Base-by-base conservation (phyloP, 2,113 vertebrate species). In the Columba janthina region DNA sequence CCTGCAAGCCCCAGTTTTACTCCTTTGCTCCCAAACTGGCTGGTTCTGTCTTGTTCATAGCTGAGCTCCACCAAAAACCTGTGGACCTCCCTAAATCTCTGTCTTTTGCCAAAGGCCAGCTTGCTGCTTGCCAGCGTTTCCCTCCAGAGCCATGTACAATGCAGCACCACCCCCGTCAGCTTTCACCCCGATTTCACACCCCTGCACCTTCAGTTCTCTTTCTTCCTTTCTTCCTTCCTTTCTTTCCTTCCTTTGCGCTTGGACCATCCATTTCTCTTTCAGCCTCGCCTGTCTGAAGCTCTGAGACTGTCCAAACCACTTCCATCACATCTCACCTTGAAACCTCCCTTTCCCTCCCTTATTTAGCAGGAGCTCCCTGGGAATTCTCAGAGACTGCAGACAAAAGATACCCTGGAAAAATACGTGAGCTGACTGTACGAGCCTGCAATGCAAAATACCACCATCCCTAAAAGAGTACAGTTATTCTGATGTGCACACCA, bases 341-440 rank as follows among this genome's bases (percentile, higher is more conserved):
- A 94, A 19, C 56, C 44, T 88, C 44, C 24, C 38, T 13, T 70
- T 53, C n/a, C 80, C 66, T 86, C 34, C 25, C 26, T 36, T 87
- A 34, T 51, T 75, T 56, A 67, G 82, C 67, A 24, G 60, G 57
- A 88, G 74, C 51, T 89, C 75, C 62, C 40, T 85, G 56, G 87
- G 91, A 96, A 91, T 92, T 94, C 62, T 96, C 85, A 46, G 67
- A 69, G 65, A 64, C 61, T 88, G 77, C 50, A n/a, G 72, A 69
- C 11, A 3, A 89, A 95, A 94, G 66, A 85, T 32, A 48, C 48
- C 65, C 64, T 71, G 62, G 48, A 80, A 91, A 89, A 75, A 50
- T 65, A 90, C 3, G 2, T 62, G 85, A 93, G 53, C 75, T 0
- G 62, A 86, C 61, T 77, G 56, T 28, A 22, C 1, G 4, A 77